Evolutionary conservation across 1,140 invertebrate genomes (phyloP).

Genomic region (Leptonema lineaticorne): DNA sequence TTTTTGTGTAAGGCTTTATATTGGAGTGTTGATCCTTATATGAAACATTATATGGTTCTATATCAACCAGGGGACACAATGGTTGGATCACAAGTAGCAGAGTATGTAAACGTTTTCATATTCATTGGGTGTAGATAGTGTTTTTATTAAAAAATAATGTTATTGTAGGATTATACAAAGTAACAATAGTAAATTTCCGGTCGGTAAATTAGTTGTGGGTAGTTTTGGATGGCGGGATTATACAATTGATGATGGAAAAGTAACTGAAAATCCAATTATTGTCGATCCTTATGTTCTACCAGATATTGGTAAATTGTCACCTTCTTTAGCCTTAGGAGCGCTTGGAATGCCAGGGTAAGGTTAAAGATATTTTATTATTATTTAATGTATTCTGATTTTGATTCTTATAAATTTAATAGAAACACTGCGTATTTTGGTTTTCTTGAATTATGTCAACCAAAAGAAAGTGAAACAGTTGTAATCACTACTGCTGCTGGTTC

Average conservation of each 20-base stretch:
- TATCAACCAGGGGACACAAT: slow-evolving; percentile 58
- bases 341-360: slow-evolving; percentile 68
- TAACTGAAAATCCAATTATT: slow-evolving; percentile 32
- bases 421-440: slow-evolving; percentile 74
- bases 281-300: slow-evolving; percentile 53
- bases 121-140: too few relatives aligned
- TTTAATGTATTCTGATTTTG: not conserved
- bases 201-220: slow-evolving; percentile 60
- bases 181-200: slow-evolving; percentile 62
- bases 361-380: slow-evolving; percentile 14
- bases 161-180: slow-evolving; percentile 62
- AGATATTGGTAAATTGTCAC: slow-evolving; percentile 57
- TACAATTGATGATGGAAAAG: slow-evolving; percentile 49
- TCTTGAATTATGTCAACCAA: slow-evolving; percentile 66
- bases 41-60: slow-evolving; percentile 59
- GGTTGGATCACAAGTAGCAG: slow-evolving; percentile 65
- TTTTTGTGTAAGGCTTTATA: slow-evolving; percentile 66
- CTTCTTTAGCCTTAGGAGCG: slow-evolving; percentile 61
- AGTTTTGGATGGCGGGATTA: slow-evolving; percentile 64
- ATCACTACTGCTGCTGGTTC: slow-evolving; percentile 66
- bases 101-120: too few relatives aligned
- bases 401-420: slow-evolving; percentile 50
- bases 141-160: too few relatives aligned
- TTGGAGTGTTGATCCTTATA: slow-evolving; percentile 72
- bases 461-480: slow-evolving; percentile 67